Evolutionary conservation across 30 jellyfish, hydroid and myxozoan species (phyloP), one percentile per base, ranked within the genome.

Genomic region (Pelagia noctiluca): DNA sequence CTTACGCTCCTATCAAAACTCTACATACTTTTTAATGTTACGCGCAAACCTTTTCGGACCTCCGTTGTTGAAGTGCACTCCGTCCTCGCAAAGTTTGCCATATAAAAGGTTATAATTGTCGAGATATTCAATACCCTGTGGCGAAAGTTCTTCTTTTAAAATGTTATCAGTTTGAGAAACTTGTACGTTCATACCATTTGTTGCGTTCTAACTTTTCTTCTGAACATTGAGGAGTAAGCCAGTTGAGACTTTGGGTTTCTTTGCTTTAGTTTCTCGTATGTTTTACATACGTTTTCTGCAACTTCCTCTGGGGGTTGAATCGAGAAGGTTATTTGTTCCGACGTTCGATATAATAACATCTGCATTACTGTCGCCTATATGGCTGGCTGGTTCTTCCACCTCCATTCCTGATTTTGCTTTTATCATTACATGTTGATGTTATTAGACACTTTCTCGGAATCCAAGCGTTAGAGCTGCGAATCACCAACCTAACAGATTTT

Each of bases 331-430:
- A 42, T 42, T 42, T 42, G 57, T 42, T 42, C 57, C 57, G 57
- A 42, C 8, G 57, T 42, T 8, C 57, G 16, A 5, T 42, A 16
- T 42, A 42, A 42, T 42, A 42, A 42, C 57, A 42, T 42, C 57
- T 42, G 57, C 57, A 5, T 42, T 16, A 42, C 57, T 42, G 57
- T 42, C 57, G 57, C 16, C 57, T 42, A 42, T 16, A 42, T 42
- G 57, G 57, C 16, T 42, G 57, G 57, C 57, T 42, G 57, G 12
- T 16, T 42, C 57, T 42, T 42, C 57, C 57, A 42, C 57, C 57
- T 42, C 16, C 57, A 42, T 42, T 42, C 57, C 57, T 42, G 57
- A 42, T 42, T 42, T 42, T 42, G 57, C 57, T 42, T 42, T 42
- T 42, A 16, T 42, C 12, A 5, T 42, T 5, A 42, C 57, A 5